Evolutionary conservation across 2,113 vertebrate genomes (phyloP).

Genomic region (Podarcis cretensis): DNA sequence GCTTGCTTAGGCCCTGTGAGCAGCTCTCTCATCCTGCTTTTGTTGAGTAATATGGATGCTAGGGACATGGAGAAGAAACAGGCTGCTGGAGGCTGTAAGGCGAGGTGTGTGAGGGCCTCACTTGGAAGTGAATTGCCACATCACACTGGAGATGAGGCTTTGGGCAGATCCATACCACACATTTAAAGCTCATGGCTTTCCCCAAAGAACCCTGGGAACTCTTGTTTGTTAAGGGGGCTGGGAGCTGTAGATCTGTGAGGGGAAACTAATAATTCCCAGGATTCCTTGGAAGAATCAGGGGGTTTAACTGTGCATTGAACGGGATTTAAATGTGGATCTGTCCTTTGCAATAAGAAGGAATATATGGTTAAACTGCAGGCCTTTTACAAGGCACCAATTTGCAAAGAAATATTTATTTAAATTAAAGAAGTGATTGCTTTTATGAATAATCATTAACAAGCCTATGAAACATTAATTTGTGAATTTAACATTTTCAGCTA

Average conservation of each 20-base stretch:
- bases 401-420: not conserved
- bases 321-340: too few relatives aligned
- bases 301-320: too few relatives aligned
- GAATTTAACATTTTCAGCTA: constrained; percentile 79
- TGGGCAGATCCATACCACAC: too few relatives aligned
- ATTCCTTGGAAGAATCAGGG: too few relatives aligned
- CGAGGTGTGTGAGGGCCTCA: not conserved
- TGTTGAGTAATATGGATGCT: not conserved
- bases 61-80: not conserved
- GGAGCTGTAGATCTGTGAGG: too few relatives aligned
- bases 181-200: too few relatives aligned
- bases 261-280: too few relatives aligned
- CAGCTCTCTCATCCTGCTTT: not conserved
- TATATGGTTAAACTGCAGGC: not conserved
- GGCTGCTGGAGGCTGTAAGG: not conserved
- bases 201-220: too few relatives aligned
- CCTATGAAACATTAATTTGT: constrained; percentile 45
- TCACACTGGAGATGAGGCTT: not conserved
- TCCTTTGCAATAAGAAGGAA: not conserved
- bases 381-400: not conserved
- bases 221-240: too few relatives aligned
- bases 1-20: not conserved
- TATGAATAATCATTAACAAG: constrained; percentile 19
- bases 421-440: not conserved
- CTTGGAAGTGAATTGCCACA: not conserved